Conservation (phyloP, 2,797 vertebrate genomes). For the Hemitrygon akajei region DNA sequence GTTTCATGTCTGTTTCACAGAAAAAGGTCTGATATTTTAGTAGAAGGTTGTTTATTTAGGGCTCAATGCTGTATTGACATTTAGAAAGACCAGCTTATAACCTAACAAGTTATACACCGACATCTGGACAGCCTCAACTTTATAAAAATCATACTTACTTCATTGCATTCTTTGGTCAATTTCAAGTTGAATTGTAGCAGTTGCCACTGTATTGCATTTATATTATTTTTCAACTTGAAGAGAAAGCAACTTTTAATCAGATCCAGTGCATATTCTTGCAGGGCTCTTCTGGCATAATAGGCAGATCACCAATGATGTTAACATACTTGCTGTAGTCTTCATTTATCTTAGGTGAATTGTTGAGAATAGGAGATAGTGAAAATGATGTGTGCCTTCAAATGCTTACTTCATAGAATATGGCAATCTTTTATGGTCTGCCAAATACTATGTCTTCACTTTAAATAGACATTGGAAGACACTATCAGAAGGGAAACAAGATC, state of each 20-base stretch:
- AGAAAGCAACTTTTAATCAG: not conserved
- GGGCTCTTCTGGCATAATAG: not conserved
- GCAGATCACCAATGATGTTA: not conserved
- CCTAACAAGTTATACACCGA: too few species aligned
- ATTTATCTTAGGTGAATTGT: not conserved
- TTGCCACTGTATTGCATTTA: not conserved
- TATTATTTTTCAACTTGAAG: not conserved
- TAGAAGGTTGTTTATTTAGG: too few species aligned
- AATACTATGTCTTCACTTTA: not conserved
- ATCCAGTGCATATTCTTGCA: not conserved
- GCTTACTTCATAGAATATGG: not conserved
- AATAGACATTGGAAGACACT: not conserved
- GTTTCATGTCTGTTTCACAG: not conserved
- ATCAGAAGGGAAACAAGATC: not conserved
- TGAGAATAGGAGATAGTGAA: not conserved
- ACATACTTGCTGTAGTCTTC: not conserved
- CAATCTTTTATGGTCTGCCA: not conserved
- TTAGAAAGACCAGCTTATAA: not conserved
- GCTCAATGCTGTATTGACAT: too few species aligned
- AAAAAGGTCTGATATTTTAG: not conserved
- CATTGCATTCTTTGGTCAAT: not conserved
- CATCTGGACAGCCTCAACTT: not conserved
- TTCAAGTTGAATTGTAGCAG: not conserved
- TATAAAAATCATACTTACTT: not conserved
- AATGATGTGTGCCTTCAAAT: not conserved